Base-by-base conservation (phyloP, 2,797 vertebrate species). In the Nyctibius grandis region DNA sequence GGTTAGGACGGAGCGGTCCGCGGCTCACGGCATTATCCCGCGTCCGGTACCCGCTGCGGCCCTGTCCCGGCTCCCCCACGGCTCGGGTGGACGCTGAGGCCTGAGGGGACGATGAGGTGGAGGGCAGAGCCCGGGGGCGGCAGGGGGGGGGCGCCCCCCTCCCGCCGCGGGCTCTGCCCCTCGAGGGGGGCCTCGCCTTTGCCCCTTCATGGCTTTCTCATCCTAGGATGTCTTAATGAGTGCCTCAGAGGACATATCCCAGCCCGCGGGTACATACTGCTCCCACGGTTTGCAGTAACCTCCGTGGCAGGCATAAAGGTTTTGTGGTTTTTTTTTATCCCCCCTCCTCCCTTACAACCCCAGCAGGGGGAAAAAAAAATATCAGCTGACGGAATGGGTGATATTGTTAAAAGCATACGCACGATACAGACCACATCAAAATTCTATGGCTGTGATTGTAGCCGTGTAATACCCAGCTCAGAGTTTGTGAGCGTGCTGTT, bases 1-100 rank as follows among this genome's bases (percentile, higher is more conserved):
- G 97, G 97, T 85, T 97, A 97, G 97, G 93, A 97, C 95, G 97
- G 97, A 97, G 97, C 92, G 89, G 63, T 11, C 34, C 63, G 48
- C 36, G 47, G 47, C 28, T 20, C 45, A 8, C 17, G 18, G 19
- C 10, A 9, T 19, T 20, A 45, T 45, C 45, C 45, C 19, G 40
- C 40, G 11, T 40, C 40, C n/a, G 36, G 13, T 51, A 4, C 23
- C 23, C 38, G 42, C 54, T 8, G 48, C 36, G n/a, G 77, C 6
- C 25, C 42, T 4, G 51, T 9, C 15, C 6, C 21, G 33, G 38
- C 11, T 31, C 45, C 7, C 33, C 9, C 18, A 14, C 19, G 36
- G 51, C 34, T 26, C 34, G 34, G 36, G 13, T 17, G 53, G 44
- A 9, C 4, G 38, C 36, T 31, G 28, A 36, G 33, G 45, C 8